Percentiles rank a stretch among this genome's conserved stretches.
phyloP scores from a whole-genome alignment of 2,113 vertebrate genomes.

The Smithornis capensis region DNA sequence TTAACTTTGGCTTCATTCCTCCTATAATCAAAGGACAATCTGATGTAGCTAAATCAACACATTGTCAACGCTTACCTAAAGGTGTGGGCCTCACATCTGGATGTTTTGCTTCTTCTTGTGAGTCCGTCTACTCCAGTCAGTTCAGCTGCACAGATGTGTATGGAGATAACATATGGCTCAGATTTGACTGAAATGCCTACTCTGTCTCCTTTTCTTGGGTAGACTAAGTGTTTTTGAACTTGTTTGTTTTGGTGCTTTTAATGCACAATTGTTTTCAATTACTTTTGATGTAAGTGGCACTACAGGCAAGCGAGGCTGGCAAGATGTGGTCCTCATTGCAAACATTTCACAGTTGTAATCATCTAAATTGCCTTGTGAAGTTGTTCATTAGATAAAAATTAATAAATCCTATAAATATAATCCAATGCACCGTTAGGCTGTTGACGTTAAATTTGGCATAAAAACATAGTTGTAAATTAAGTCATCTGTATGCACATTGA shows the following conservation, averaged over 20 bases:
- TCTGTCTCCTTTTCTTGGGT: background rate
- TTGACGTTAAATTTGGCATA: slow-evolving; percentile 43
- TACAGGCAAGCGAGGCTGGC: background rate
- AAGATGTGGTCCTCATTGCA: slow-evolving; percentile 15
- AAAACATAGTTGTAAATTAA: slow-evolving; percentile 21
- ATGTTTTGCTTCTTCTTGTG: fast-evolving
- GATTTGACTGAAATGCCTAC: background rate
- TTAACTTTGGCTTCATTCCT: background rate
- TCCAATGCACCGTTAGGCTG: background rate
- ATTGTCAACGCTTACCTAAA: background rate
- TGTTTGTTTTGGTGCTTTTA: background rate
- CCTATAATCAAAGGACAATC: background rate
- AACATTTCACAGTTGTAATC: slow-evolving; percentile 48
- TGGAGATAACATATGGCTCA: background rate
- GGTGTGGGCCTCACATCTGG: background rate
- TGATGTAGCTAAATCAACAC: background rate
- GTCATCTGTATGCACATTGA: background rate
- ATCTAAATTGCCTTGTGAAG: slow-evolving; percentile 48
- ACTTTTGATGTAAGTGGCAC: slow-evolving; percentile 23
- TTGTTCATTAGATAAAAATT: slow-evolving; percentile 60
- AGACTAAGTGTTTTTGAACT: background rate
- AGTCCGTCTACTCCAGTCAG: background rate
- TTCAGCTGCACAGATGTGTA: background rate
- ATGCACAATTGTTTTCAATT: slow-evolving; percentile 15
- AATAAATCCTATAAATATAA: slow-evolving; percentile 48